Evolutionary conservation across 2,113 vertebrate species (phyloP), one percentile per base, ranked within the genome.

Genomic region (Etia nguti): DNA sequence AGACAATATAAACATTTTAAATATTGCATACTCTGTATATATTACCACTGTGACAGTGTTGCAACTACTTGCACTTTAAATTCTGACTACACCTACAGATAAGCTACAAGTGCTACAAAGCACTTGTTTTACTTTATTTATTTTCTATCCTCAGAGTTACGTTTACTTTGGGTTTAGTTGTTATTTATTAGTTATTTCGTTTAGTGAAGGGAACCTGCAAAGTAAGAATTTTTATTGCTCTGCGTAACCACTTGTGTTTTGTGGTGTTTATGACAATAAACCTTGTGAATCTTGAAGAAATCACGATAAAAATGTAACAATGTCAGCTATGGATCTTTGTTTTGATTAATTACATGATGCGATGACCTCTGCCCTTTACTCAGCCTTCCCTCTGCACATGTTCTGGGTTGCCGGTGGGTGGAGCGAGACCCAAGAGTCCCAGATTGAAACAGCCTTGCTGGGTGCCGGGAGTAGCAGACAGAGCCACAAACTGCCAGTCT

Each of bases 221-320:
- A 60, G 57, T 5, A 60, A 0, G 57, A 0, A 3, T 60, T 18
- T 18, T 31, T 3, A 0, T 60, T 18, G 26, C 57, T 60, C 29
- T 60, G 57, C 0, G 5, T 60, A 60, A 60, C 29, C 15, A 60
- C 57, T 34, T 18, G 3, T 60, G 29, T 60, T 60, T 60, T 34
- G 31, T 0, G 8, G 8, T 6, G 29, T 60, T 10, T 18, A 60
- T 31, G 57, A 60, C 57, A 10, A 2, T 60, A 60, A 60, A 60
- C 15, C 29, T 60, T 60, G 29, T 60, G 57, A 60, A 60, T 57
- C 2, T 57, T 57, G 55, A 26, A 57, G 55, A 57, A 57, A 57
- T 57, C 22, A 57, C 55, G 26, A 57, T 57, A 60, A 34, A 60
- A 60, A 31, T 31, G 5, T 60, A 10, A 31, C n/a, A 18, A 36